Evolutionary conservation across 2,888 invertebrate genomes (phyloP), one percentile per base, ranked within the genome.

Genomic region (Dugesia japonica): DNA sequence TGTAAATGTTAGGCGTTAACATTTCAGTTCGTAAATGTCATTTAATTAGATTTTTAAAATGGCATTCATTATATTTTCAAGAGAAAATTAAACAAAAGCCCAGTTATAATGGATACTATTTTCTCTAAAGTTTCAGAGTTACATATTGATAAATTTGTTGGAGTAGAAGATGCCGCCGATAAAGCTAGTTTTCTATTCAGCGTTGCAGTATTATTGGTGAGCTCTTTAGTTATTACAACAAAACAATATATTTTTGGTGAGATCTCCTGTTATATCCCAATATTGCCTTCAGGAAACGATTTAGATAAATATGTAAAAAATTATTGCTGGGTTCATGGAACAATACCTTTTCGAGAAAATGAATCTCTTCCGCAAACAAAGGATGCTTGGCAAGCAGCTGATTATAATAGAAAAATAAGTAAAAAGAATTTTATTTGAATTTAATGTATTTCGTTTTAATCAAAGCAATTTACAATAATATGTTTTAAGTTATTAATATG

Each of bases 261-360:
- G 7, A 13, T 77, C 31, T 9, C 76, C 23, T 77, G 77, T 38
- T 77, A 77, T 28, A 77, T 28, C 15, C 71, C 77, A 13, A 77
- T 71, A n/a, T 26, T 28, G 17, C 4, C 31, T 17, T 7, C 31
- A 1, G 77, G 77, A 20, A 13, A 7, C 1, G n/a, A 76, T 1
- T 31, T 77, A 9, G 76, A 77, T 1, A 7, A 28, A 1, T 77
- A 77, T 31, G 4, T 77, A 15, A 28, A 77, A n/a, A 77, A 77
- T 71, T 77, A 77, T 71, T 77, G 77, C 72, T 77, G 77, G 77
- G 77, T 77, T 4, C 75, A 77, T 31, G 77, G 77, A 9, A 77
- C 77, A 26, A 77, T 77, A 71, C 76, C 77, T 1, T 20, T 77
- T 28, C 27, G 23, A 28, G 33, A 9, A 26, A 26, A 28, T 17